phyloP scores from a whole-genome alignment of 2,888 invertebrate genomes.

The Fissipunctia ypsillon region DNA sequence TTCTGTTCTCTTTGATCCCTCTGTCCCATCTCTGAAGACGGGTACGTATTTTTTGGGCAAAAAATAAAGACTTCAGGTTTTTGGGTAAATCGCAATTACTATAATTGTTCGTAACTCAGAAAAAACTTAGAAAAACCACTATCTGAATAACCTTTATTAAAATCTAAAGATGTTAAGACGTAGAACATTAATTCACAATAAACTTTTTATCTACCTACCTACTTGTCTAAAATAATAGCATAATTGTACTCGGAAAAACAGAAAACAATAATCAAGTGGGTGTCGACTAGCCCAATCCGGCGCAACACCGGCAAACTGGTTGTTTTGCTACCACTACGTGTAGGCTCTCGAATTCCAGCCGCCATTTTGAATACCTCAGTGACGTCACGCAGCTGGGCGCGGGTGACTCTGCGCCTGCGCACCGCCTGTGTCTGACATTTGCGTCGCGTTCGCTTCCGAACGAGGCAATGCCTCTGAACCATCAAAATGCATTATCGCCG shows the following conservation, averaged over 20 bases:
- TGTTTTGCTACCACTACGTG: constrained; percentile 77
- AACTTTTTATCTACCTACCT: constrained; percentile 10
- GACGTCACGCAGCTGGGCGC: constrained; percentile 89
- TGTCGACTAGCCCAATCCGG: constrained; percentile 43
- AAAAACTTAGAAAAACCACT: background rate
- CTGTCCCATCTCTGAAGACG: background rate
- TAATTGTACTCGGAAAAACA: constrained; percentile 40
- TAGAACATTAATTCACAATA: constrained; percentile 1
- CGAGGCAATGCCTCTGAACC: constrained; percentile 85
- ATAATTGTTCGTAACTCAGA: background rate
- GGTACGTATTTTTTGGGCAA: background rate
- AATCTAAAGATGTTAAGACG: background rate
- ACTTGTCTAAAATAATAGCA: constrained; percentile 21
- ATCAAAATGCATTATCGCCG: constrained; percentile 87
- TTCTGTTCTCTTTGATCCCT: constrained; percentile 2
- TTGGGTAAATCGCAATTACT: background rate
- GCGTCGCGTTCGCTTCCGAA: constrained; percentile 84
- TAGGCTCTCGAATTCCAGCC: constrained; percentile 89
- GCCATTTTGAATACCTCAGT: constrained; percentile 90
- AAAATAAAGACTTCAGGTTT: background rate
- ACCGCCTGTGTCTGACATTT: constrained; percentile 81
- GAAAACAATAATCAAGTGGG: constrained; percentile 54
- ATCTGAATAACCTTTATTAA: background rate
- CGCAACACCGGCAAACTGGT: constrained; percentile 55
- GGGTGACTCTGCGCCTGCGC: constrained; percentile 85